These are phyloP conservation scores for Drosophila bocqueti DNA, from an alignment of 1,140 invertebrate species.

Conservation along the genomic window DNA sequence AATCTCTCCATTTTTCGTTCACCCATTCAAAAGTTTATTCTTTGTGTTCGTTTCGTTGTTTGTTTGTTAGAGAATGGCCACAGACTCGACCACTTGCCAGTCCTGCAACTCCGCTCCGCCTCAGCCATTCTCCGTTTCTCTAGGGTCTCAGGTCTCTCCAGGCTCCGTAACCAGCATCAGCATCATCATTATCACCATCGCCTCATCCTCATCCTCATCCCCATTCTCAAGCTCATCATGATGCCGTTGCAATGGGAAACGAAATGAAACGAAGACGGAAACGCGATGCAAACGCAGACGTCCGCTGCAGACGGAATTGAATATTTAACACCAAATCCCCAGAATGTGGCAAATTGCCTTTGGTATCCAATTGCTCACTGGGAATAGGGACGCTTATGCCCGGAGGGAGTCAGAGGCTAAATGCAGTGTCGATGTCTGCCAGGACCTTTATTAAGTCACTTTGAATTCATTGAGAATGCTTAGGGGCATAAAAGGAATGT, in stretches of 20 bases:
- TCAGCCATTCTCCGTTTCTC: slow-evolving; percentile 8
- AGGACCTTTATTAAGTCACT: slow-evolving; percentile 41
- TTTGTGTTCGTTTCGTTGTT: slow-evolving; percentile 41
- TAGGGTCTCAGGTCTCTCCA: slow-evolving; percentile 12
- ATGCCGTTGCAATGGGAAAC: slow-evolving; percentile 51
- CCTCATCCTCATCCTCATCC: neutral
- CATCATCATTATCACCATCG: slow-evolving; percentile 28
- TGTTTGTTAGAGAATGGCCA: slow-evolving; percentile 44
- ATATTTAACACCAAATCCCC: slow-evolving; percentile 64
- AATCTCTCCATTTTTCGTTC: slow-evolving; percentile 18
- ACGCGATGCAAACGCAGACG: slow-evolving; percentile 61
- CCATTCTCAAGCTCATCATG: slow-evolving; percentile 1
- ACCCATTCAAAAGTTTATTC: slow-evolving; percentile 45
- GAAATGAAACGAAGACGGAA: slow-evolving; percentile 56
- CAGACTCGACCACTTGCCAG: slow-evolving; percentile 48
- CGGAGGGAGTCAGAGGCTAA: slow-evolving; percentile 20
- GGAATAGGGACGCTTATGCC: slow-evolving; percentile 8
- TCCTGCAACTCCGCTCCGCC: slow-evolving; percentile 16
- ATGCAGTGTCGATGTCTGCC: slow-evolving; percentile 22
- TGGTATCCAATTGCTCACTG: slow-evolving; percentile 56
- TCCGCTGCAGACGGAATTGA: slow-evolving; percentile 63
- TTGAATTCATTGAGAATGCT: slow-evolving; percentile 4
- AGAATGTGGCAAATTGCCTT: slow-evolving; percentile 62
- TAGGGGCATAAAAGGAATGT: neutral
- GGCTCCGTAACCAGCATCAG: slow-evolving; percentile 11